phyloP scores from a whole-genome alignment of 30 jellyfish, hydroid and myxozoan species.

The Aurelia aurita region DNA sequence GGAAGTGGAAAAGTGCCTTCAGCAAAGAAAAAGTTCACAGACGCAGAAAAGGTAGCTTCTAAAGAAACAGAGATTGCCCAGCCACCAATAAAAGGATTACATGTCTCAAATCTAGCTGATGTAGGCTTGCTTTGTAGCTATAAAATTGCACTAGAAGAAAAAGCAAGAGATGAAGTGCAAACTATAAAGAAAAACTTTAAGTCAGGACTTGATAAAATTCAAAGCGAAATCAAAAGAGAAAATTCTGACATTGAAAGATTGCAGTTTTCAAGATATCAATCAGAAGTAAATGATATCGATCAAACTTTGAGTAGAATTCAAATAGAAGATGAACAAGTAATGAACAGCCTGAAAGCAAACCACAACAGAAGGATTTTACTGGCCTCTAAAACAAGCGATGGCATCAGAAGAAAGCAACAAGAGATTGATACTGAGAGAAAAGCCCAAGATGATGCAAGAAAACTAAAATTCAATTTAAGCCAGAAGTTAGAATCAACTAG shows the following conservation, averaged over 20 bases:
- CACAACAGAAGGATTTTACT: neutral
- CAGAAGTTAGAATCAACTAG: constrained; percentile 10
- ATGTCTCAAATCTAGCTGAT: constrained; percentile 24
- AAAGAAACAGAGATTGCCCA: neutral
- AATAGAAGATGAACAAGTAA: constrained; percentile 4
- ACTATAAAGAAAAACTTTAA: constrained; percentile 19
- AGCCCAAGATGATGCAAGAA: constrained; percentile 27
- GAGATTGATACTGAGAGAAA: constrained; percentile 13
- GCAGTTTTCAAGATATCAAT: neutral
- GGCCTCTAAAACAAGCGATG: constrained; percentile 10
- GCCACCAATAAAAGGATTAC: neutral
- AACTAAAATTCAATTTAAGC: neutral
- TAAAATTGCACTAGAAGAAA: constrained; percentile 14
- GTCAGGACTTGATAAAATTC: constrained; percentile 18
- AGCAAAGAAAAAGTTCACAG: neutral
- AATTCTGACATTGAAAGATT: neutral
- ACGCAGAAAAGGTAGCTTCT: neutral
- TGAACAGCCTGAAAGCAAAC: neutral
- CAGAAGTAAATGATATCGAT: constrained; percentile 15
- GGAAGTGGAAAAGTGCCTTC: neutral
- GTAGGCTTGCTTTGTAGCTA: neutral
- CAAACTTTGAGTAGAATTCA: neutral
- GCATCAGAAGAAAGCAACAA: constrained; percentile 5
- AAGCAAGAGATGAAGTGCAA: constrained; percentile 21
- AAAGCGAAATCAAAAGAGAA: neutral